Conservation (phyloP, 2,888 invertebrate species). For the Rhimphoctona megacephalus region DNA sequence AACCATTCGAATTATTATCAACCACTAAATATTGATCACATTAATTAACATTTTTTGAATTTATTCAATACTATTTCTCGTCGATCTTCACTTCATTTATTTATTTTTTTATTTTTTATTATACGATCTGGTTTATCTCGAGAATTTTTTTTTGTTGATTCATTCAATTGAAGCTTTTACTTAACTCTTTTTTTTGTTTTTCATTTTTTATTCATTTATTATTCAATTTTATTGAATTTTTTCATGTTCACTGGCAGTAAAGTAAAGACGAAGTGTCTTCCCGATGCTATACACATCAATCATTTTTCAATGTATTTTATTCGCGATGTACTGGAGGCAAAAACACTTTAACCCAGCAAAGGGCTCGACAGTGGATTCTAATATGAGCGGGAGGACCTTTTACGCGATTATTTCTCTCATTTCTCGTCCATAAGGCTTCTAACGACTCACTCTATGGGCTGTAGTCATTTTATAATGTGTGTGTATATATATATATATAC, state of each 20-base stretch:
- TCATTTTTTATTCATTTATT: not conserved
- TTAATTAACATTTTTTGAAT: not conserved
- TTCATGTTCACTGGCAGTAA: not conserved
- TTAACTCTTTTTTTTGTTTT: not conserved
- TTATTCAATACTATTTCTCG: not conserved
- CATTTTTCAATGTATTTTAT: constrained; percentile 44
- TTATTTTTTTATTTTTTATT: not conserved
- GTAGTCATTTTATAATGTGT: constrained; percentile 12
- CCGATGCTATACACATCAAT: constrained; percentile 11
- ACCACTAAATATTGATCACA: not conserved
- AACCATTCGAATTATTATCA: not conserved
- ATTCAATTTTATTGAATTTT: not conserved
- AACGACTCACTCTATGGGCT: constrained; percentile 66
- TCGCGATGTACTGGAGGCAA: constrained; percentile 12
- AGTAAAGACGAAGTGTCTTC: not conserved
- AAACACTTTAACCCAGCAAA: constrained; percentile 12
- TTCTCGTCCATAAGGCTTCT: constrained; percentile 25
- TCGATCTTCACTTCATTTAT: too few relatives aligned
- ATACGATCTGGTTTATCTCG: not conserved
- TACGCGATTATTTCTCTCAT: constrained; percentile 57
- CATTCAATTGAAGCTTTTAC: not conserved
- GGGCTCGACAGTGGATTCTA: constrained; percentile 25
- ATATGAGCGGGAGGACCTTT: constrained; percentile 43
- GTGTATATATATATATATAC: constrained; percentile 13
- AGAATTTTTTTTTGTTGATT: not conserved